phyloP scores from a whole-genome alignment of 1,140 invertebrate species.

The Leptoteleia sp. region DNA sequence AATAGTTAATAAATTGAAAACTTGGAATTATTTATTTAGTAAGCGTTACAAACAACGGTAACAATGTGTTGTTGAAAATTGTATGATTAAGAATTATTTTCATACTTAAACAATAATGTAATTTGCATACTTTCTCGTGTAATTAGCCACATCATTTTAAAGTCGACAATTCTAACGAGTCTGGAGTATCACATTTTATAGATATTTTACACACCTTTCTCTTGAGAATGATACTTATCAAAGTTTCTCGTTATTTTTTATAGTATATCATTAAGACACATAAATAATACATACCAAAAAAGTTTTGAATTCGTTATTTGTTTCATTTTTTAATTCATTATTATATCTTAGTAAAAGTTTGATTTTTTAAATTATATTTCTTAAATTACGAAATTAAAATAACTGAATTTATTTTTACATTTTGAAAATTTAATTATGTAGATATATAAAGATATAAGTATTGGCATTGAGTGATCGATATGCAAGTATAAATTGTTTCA shows the following conservation, averaged over 20 bases:
- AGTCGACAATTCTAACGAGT: conserved; percentile 29
- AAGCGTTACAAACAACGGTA: conserved; percentile 4
- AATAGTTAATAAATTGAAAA: no score
- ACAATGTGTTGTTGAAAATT: conserved; percentile 10
- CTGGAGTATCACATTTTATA: conserved; percentile 33
- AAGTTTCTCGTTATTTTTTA: conserved; percentile 23
- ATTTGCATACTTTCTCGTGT: conserved; percentile 60
- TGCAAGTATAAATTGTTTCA: no score
- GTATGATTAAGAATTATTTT: conserved; percentile 16
- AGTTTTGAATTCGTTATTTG: no score
- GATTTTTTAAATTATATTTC: no score
- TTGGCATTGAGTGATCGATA: no score
- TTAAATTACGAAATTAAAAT: no score
- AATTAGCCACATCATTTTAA: conserved; percentile 38
- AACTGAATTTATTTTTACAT: neutral
- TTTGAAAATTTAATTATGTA: no score
- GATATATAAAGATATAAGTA: no score
- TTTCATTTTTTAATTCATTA: neutral
- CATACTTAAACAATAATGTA: conserved; percentile 31
- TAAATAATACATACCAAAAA: no score
- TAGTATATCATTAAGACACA: no score
- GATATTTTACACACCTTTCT: conserved; percentile 47
- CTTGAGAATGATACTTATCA: conserved; percentile 32
- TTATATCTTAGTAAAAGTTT: neutral
- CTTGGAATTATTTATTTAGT: neutral